Evolutionary conservation across 2,113 vertebrate genomes (phyloP), one percentile per base, ranked within the genome.

Genomic region (Dunckerocampus dactyliophorus): DNA sequence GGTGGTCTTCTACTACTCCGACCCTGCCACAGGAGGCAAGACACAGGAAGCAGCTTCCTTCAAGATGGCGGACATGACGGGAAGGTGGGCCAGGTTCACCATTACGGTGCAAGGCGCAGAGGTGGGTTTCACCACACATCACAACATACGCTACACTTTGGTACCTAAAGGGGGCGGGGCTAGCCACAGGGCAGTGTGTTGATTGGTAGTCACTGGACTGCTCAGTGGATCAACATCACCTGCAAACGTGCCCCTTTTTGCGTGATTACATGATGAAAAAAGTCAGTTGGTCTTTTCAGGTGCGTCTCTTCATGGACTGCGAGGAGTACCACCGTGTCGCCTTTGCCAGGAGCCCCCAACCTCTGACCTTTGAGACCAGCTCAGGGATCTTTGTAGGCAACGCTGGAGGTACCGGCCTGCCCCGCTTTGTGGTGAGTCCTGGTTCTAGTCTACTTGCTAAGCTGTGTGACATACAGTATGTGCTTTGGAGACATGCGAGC

Each of bases 321-420:
- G 95, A 98, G 80, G 94, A 97, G 39, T 91, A 94, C 51, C 87
- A 93, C 67, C 88, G 81, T 0, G 71, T 92, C 16, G 81, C 68
- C 39, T 94, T 98, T 81, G 75, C 67, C 73, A 88, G 96, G 55
- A 90, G 92, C 45, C 14, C 80, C 11, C 67, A 0, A 55, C 67
- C 91, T n/a, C 82, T 99, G 71, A 83, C 79, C 4, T 97, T 98
- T 7, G 91, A 96, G 68, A 69, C 92, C 81, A 94, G 92, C 42
- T 95, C 95, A 0, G 96, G 95, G 15, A 91, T 99, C 89, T 99
- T 99, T 37, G 90, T 99, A 14, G 96, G 95, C 61, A 96, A 92
- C 1, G 96, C 95, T 0, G 96, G 96, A 54, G 95, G 92, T 12
- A 93, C 93, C 0, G 93, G 93, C 17, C 57, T 97, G 80, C 79